These are phyloP conservation scores for Protonibea diacanthus DNA, from an alignment of 2,797 vertebrate genomes.

Conservation along the genomic window DNA sequence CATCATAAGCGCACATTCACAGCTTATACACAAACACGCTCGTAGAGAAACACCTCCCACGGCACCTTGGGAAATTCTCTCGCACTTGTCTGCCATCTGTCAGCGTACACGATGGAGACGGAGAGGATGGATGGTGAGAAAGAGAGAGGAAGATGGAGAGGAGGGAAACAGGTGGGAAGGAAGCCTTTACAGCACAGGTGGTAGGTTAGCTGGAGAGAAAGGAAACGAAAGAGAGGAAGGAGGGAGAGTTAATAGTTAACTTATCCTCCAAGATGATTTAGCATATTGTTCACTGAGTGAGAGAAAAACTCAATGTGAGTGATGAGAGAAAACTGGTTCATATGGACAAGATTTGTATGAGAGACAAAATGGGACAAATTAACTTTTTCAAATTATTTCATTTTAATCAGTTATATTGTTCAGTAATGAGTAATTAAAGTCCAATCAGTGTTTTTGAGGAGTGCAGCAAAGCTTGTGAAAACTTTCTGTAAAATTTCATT, in stretches of 20 bases:
- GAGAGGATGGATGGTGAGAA: background rate
- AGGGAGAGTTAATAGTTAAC: background rate
- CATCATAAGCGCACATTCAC: constrained; percentile 41
- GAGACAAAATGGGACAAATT: background rate
- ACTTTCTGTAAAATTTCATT: too few relatives aligned
- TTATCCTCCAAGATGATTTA: background rate
- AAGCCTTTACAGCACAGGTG: constrained; percentile 25
- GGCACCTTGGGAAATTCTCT: constrained; percentile 56
- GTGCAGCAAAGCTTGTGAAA: too few relatives aligned
- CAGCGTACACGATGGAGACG: constrained; percentile 1
- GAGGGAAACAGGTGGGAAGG: constrained; percentile 41
- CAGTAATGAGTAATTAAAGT: too few relatives aligned
- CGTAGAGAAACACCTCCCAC: constrained; percentile 53
- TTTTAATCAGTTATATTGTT: too few relatives aligned
- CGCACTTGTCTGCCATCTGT: constrained; percentile 66
- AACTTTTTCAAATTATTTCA: too few relatives aligned
- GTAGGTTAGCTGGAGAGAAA: constrained; percentile 10
- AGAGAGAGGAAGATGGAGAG: constrained; percentile 5
- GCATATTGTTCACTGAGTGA: constrained; percentile 15
- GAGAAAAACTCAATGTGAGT: background rate
- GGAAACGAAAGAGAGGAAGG: background rate
- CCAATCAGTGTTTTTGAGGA: background rate
- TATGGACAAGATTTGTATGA: background rate
- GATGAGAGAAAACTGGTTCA: background rate
- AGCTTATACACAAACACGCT: constrained; percentile 40